Evolutionary conservation across 1,140 invertebrate genomes (phyloP).

Genomic region (Papilio dardanus): DNA sequence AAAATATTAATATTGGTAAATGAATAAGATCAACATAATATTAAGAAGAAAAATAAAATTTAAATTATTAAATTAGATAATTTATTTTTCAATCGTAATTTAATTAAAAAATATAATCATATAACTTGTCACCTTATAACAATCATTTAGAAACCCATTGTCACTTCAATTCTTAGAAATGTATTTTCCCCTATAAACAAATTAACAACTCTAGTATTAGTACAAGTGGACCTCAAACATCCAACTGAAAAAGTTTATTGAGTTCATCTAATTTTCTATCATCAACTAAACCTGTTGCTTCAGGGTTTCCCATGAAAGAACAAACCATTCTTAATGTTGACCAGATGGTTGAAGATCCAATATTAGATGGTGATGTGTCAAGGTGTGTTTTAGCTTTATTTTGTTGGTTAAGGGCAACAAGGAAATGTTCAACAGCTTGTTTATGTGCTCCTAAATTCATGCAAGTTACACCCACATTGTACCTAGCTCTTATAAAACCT

Average conservation of each 20-base stretch:
- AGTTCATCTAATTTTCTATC: constrained; percentile 86
- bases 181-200: constrained; percentile 10
- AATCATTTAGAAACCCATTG: neutral
- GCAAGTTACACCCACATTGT: constrained; percentile 99
- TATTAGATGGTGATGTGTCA: constrained; percentile 69
- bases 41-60: neutral
- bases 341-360: constrained; percentile 96
- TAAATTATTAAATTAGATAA: neutral
- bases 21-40: neutral
- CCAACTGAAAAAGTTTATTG: constrained; percentile 86
- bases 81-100: neutral
- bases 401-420: constrained; percentile 97
- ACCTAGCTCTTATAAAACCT: constrained; percentile 97
- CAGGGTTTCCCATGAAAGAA: constrained; percentile 91
- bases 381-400: constrained; percentile 86
- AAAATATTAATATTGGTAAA: neutral
- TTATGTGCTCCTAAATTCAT: constrained; percentile 97
- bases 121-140: neutral
- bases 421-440: constrained; percentile 97
- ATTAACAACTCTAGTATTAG: neutral
- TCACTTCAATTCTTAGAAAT: neutral
- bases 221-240: constrained; percentile 56
- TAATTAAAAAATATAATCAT: neutral
- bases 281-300: constrained; percentile 90
- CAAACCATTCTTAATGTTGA: constrained; percentile 95